Conservation (phyloP, 2,113 vertebrate species). For the Burhinus oedicnemus region DNA sequence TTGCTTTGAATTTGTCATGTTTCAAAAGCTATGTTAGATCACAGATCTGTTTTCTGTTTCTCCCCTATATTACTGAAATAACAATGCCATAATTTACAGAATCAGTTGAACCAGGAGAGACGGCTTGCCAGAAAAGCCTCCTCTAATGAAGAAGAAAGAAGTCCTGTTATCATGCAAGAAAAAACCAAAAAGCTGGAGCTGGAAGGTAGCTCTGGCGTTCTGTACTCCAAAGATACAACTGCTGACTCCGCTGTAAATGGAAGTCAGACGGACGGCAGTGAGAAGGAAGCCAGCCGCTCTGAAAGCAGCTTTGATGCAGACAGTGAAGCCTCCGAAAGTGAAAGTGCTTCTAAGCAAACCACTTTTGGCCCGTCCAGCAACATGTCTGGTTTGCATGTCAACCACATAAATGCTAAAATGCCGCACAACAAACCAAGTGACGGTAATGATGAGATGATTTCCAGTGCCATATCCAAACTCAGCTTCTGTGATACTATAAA, state of each 20-base stretch:
- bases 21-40: neutral
- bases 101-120: constrained; percentile 75
- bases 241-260: constrained; percentile 56
- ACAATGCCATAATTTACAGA: constrained; percentile 63
- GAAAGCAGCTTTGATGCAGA: constrained; percentile 94
- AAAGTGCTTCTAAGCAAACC: constrained; percentile 72
- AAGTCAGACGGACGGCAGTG: constrained; percentile 89
- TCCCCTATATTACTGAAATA: neutral
- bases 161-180: constrained; percentile 48
- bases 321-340: constrained; percentile 92
- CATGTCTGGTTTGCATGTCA: neutral
- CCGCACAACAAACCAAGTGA: neutral
- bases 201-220: neutral
- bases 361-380: neutral
- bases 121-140: constrained; percentile 69
- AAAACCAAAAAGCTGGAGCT: constrained; percentile 46
- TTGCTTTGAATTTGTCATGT: neutral
- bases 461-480: constrained; percentile 83
- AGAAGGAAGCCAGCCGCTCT: constrained; percentile 82
- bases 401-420: neutral
- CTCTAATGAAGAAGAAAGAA: constrained; percentile 56
- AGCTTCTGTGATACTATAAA: constrained; percentile 69
- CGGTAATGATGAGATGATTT: constrained; percentile 67
- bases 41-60: neutral
- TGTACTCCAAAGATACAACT: neutral